These are phyloP conservation scores for Drosophila malerkotliana DNA, from an alignment of 1,140 invertebrate species.

Conservation along the genomic window DNA sequence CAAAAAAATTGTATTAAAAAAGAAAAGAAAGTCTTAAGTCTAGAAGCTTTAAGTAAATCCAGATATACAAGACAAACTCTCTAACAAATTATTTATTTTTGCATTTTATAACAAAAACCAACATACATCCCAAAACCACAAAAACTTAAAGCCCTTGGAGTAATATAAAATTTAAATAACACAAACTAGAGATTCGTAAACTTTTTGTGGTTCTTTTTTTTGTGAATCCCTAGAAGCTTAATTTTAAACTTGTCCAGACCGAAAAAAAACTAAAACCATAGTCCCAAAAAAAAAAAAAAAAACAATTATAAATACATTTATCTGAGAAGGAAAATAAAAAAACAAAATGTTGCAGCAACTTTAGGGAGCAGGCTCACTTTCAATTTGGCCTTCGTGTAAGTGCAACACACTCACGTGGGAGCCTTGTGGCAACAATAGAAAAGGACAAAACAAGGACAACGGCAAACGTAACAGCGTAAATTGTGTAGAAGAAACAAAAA, in stretches of 20 bases:
- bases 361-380: constrained; percentile 58
- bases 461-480: constrained; percentile 11
- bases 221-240: not conserved
- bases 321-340: constrained; percentile 16
- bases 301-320: constrained; percentile 73
- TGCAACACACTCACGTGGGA: constrained; percentile 16
- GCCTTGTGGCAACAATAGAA: constrained; percentile 51
- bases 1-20: not conserved
- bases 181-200: constrained; percentile 4
- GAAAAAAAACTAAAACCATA: constrained; percentile 8
- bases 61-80: not conserved
- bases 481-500: constrained; percentile 38
- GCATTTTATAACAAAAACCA: too few relatives aligned
- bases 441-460: constrained; percentile 12
- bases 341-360: constrained; percentile 9
- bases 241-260: constrained; percentile 6
- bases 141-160: constrained; percentile 15
- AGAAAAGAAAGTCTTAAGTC: not conserved
- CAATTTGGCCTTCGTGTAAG: constrained; percentile 68
- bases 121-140: not conserved
- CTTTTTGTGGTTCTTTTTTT: constrained; percentile 3
- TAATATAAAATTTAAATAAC: not conserved
- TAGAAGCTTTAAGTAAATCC: not conserved
- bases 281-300: constrained; percentile 61
- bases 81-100: not conserved